These are phyloP conservation scores for Heterodera schachtii DNA, from an alignment of 1,140 invertebrate genomes.

Conservation along the genomic window DNA sequence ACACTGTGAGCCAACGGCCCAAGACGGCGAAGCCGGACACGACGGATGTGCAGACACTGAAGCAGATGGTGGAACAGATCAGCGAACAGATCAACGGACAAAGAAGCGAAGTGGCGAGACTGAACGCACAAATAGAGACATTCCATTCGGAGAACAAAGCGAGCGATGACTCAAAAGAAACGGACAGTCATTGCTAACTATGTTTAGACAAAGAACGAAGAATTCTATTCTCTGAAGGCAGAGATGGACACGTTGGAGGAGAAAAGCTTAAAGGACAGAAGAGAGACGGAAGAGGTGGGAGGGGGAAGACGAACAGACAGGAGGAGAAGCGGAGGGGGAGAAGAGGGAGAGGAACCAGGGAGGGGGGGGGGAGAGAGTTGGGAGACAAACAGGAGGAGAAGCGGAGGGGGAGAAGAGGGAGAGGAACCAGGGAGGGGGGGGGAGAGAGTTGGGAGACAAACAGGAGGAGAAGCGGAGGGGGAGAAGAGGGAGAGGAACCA, in stretches of 20 bases:
- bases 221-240: slow-evolving; percentile 46
- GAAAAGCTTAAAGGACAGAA: slow-evolving; percentile 34
- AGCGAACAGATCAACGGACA: slow-evolving; percentile 40
- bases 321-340: too few species aligned
- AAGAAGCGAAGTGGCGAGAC: slow-evolving; percentile 14
- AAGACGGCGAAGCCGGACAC: slow-evolving; percentile 50
- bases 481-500: too few species aligned
- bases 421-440: too few species aligned
- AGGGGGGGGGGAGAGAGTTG: too few species aligned
- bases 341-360: too few species aligned
- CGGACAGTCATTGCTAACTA: too few species aligned
- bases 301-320: too few species aligned
- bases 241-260: slow-evolving; percentile 42
- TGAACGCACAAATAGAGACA: slow-evolving; percentile 42
- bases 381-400: too few species aligned
- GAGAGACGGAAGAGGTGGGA: slow-evolving; percentile 35
- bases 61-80: slow-evolving; percentile 46
- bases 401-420: too few species aligned
- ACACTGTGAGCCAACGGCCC: slow-evolving; percentile 33
- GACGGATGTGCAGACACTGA: slow-evolving; percentile 35
- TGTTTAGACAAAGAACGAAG: slow-evolving; percentile 50
- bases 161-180: background rate
- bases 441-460: too few species aligned
- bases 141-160: slow-evolving; percentile 49
- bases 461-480: too few species aligned